Percentiles rank a stretch among this genome's conserved stretches.
Evolutionary conservation across 2,113 vertebrate genomes (phyloP).

Genomic region (Hoplias malabaricus): DNA sequence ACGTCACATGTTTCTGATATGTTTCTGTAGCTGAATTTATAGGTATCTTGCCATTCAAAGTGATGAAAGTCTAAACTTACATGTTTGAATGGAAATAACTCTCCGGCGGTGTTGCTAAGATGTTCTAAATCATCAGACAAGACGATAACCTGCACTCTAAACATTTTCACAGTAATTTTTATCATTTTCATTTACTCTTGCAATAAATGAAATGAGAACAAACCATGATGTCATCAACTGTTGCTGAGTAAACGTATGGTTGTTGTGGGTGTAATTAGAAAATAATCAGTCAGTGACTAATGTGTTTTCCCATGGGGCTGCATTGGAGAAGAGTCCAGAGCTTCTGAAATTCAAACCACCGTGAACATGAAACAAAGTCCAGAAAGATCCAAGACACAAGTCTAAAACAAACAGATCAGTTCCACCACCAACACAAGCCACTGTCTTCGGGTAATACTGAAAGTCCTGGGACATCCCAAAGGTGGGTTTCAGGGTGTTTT

Average conservation of each 20-base stretch:
- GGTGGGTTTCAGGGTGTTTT: neutral
- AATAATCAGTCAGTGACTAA: slow-evolving; percentile 22
- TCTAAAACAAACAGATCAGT: slow-evolving; percentile 33
- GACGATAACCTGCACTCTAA: no score
- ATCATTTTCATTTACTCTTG: neutral
- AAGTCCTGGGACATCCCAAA: neutral
- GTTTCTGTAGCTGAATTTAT: no score
- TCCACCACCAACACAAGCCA: slow-evolving; percentile 19
- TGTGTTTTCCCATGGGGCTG: slow-evolving; percentile 18
- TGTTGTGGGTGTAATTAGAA: neutral
- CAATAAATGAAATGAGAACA: neutral
- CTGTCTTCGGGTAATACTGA: neutral
- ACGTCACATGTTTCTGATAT: no score
- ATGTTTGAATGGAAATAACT: no score
- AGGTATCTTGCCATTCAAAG: no score
- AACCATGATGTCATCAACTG: neutral
- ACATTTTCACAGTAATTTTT: no score
- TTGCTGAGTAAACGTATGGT: neutral
- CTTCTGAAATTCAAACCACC: slow-evolving; percentile 45
- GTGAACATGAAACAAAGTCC: neutral
- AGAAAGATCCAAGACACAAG: slow-evolving; percentile 15
- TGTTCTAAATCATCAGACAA: no score
- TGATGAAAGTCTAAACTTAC: no score
- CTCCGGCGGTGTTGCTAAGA: no score
- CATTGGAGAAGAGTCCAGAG: neutral